These are phyloP conservation scores for Apostichopus leukothele DNA, from an alignment of 53 echinoderm and acorn worm genomes.

Conservation along the genomic window DNA sequence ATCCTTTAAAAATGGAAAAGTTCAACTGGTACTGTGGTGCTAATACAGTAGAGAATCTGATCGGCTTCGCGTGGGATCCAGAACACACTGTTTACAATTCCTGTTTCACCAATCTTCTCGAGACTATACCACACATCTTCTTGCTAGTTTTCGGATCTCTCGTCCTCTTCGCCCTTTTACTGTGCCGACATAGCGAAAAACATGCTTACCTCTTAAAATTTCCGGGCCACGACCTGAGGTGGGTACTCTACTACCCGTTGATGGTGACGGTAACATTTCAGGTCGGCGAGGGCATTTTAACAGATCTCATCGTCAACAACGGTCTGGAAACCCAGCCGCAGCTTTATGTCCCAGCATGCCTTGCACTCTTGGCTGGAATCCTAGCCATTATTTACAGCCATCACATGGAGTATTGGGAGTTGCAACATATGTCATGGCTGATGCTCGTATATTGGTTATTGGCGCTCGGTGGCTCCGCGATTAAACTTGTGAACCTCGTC, in stretches of 20 bases:
- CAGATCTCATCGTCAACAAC: conserved; percentile 44
- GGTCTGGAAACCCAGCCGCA: conserved; percentile 72
- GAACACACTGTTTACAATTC: conserved; percentile 64
- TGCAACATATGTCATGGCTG: conserved; percentile 57
- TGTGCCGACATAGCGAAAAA: conserved; percentile 58
- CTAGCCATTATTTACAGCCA: conserved; percentile 60
- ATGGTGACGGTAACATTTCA: conserved; percentile 49
- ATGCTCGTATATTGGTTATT: conserved; percentile 70
- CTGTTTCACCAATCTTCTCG: conserved; percentile 70
- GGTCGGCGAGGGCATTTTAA: conserved; percentile 66
- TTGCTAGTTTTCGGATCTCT: conserved; percentile 63
- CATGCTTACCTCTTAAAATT: conserved; percentile 64
- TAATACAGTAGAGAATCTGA: conserved; percentile 33
- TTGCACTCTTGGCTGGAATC: conserved; percentile 56
- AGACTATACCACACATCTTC: conserved; percentile 64
- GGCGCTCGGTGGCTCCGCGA: conserved; percentile 12
- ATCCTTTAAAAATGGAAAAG: conserved; percentile 32
- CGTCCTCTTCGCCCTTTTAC: conserved; percentile 55
- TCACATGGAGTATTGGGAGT: conserved; percentile 73
- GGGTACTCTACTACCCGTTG: conserved; percentile 49
- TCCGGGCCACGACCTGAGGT: conserved; percentile 60
- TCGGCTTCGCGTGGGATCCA: conserved; percentile 52
- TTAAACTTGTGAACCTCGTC: conserved; percentile 20
- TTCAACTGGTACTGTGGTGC: conserved; percentile 76
- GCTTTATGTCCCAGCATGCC: conserved; percentile 65